Conservation (phyloP, 2,113 vertebrate genomes). For the Silurus glanis region DNA sequence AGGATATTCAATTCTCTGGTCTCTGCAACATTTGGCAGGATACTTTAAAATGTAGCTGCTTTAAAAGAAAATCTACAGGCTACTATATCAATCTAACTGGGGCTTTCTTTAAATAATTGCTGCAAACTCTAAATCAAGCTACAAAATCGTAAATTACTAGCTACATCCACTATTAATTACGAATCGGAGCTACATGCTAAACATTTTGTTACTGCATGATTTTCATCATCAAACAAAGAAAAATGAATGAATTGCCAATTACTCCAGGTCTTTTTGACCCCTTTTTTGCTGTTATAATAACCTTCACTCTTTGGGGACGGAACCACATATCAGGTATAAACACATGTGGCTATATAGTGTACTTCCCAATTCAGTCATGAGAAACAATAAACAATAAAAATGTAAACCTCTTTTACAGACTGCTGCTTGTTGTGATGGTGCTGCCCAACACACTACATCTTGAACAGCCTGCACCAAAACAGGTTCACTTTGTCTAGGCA, state of each 20-base stretch:
- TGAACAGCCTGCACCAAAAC: background rate
- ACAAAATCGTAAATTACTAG: too few species aligned
- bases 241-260: background rate
- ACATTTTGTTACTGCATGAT: too few species aligned
- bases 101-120: too few species aligned
- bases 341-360: too few species aligned
- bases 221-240: background rate
- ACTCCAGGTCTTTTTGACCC: background rate
- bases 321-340: too few species aligned
- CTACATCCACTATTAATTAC: too few species aligned
- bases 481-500: background rate
- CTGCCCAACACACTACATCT: background rate
- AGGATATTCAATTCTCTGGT: background rate
- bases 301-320: too few species aligned
- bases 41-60: background rate
- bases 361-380: background rate
- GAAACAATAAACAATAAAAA: background rate
- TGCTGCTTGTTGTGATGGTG: background rate
- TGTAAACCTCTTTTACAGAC: background rate
- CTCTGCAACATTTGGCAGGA: background rate
- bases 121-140: too few species aligned
- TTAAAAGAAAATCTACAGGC: too few species aligned
- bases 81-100: too few species aligned
- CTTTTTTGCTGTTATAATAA: too few species aligned
- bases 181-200: too few species aligned